Percentiles rank a stretch among this genome's conserved stretches.
These are phyloP conservation scores for Poecile atricapillus DNA, from an alignment of 2,113 vertebrate species.

Conservation along the genomic window DNA sequence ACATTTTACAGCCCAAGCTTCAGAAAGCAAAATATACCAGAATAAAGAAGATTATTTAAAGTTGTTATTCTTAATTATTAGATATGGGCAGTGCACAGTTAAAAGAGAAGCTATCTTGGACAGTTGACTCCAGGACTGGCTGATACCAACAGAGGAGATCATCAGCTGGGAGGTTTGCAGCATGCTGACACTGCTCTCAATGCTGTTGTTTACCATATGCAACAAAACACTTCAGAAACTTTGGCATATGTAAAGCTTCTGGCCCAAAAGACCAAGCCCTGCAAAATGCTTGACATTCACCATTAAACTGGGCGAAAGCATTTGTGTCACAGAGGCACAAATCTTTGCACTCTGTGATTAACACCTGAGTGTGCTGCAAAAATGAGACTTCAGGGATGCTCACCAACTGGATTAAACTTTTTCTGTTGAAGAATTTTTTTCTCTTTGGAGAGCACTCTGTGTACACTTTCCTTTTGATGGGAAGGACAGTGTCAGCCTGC, in stretches of 20 bases:
- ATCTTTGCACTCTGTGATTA: not conserved
- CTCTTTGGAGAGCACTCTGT: not conserved
- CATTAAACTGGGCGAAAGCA: not conserved
- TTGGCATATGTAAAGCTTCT: not conserved
- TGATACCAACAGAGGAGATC: rapidly evolving
- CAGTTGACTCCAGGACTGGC: rapidly evolving
- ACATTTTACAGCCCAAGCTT: not conserved
- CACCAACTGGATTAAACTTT: too few species aligned
- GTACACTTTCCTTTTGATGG: not conserved
- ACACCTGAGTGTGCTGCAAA: not conserved
- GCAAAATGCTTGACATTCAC: not conserved
- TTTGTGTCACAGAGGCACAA: rapidly evolving
- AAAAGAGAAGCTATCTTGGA: not conserved
- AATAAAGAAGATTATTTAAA: not conserved
- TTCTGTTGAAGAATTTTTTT: not conserved
- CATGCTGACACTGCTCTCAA: not conserved
- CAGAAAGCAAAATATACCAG: not conserved
- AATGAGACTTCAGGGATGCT: not conserved
- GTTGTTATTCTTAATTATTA: not conserved
- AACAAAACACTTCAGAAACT: not conserved
- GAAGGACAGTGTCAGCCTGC: not conserved
- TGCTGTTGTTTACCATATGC: not conserved
- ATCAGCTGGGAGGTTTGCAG: not conserved
- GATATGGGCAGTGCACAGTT: not conserved
- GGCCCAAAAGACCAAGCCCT: not conserved